Base-by-base conservation (phyloP, 2,797 vertebrate species). In the Arrhamphus sclerolepis region DNA sequence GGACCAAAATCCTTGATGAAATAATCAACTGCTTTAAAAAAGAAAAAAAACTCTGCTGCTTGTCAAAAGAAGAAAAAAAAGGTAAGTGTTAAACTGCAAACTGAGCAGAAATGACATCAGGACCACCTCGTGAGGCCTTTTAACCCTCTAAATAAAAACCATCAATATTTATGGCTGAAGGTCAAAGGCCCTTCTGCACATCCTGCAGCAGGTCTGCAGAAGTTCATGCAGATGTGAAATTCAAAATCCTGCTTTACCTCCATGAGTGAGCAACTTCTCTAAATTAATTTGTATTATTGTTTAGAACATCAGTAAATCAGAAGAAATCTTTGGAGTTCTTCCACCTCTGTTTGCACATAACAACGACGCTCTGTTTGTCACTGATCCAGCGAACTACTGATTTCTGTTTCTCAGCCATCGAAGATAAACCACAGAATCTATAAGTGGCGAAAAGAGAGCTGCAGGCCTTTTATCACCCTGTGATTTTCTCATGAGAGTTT, bases 81-180 rank as follows among this genome's bases (percentile, higher is more conserved):
- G 22, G 22, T 14, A 43, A 7, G 8, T 4, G 8, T 2, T 7
- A 3, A 29, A 29, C 29, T 26, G 24, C n/a, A n/a, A n/a, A n/a
- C n/a, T n/a, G 24, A 26, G 24, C 6, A 26, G 6, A 26, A 26
- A 26, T 26, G 24, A 26, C 6, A 3, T 26, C 6, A 26, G 3
- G 2, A 52, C 5, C 46, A 43, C 49, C 40, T n/a, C 9, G 17
- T 44, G 38, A 19, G 17, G 38, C 29, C 6, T 46, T 19, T 51
- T 49, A 41, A 21, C 29, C 29, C 29, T 3, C 29, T 57, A 39
- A 22, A 49, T 31, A 43, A 18, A 34, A 72, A 55, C 2, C 63
- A 79, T 80, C 20, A 79, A 78, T 75, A 77, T 82, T 78, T 20
- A 75, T 56, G 52, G 38, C 58, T 64, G 28, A 22, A 14, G 24